Conservation (phyloP, 2,888 invertebrate species). For the Noctua comes region DNA sequence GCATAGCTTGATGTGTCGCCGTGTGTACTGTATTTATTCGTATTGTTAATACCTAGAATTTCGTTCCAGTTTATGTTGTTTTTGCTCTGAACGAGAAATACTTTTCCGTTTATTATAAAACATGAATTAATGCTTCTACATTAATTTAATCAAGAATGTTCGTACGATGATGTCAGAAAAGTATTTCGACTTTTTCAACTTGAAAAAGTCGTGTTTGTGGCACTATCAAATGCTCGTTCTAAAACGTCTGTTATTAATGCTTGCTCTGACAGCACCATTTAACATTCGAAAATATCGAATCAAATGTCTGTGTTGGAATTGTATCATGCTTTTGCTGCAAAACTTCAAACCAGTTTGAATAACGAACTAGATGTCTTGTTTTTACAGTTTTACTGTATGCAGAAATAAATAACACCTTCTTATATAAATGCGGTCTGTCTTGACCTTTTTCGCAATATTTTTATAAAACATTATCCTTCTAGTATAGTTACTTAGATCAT, state of each 20-base stretch:
- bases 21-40: not conserved
- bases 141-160: constrained; percentile 21
- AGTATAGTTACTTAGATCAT: not conserved
- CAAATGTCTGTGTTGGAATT: constrained; percentile 3
- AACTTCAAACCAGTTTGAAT: constrained; percentile 25
- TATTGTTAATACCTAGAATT: not conserved
- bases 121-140: constrained; percentile 7
- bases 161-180: constrained; percentile 36
- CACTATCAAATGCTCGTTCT: constrained; percentile 22
- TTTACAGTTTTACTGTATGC: constrained; percentile 7
- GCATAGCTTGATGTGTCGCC: no score
- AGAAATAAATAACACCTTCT: not conserved
- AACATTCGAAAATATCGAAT: constrained; percentile 20
- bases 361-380: constrained; percentile 23
- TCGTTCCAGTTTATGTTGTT: not conserved
- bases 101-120: constrained; percentile 1
- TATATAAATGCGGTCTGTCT: not conserved
- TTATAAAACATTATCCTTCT: not conserved
- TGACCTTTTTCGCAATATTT: not conserved
- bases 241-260: constrained; percentile 41
- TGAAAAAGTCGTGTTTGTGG: constrained; percentile 15
- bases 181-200: constrained; percentile 16
- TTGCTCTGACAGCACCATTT: constrained; percentile 33
- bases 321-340: constrained; percentile 20
- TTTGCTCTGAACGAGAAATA: not conserved